Evolutionary conservation across 2,888 invertebrate species (phyloP).

Genomic region (Ophion ventricosus): DNA sequence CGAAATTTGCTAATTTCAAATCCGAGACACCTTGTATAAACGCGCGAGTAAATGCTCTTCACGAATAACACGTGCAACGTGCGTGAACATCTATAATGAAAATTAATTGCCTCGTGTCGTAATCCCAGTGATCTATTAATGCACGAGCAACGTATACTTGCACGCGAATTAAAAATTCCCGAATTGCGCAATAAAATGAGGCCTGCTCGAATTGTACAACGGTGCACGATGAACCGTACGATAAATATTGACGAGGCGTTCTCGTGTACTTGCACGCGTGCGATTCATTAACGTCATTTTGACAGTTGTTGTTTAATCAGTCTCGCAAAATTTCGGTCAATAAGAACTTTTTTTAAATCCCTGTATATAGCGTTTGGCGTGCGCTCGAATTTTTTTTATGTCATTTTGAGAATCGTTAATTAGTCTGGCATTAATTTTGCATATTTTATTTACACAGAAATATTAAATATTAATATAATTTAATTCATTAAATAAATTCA

Average conservation of each 20-base stretch:
- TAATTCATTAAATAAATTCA: too few species aligned
- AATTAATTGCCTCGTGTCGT: conserved; percentile 59
- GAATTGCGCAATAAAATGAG: conserved; percentile 44
- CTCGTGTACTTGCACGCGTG: neutral
- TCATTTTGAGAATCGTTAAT: too few species aligned
- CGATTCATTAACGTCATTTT: neutral
- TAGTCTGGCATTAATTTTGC: too few species aligned
- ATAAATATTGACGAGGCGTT: conserved; percentile 20
- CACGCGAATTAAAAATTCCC: conserved; percentile 46
- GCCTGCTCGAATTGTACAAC: conserved; percentile 30
- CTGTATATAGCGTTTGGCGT: too few species aligned
- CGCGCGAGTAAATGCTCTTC: neutral
- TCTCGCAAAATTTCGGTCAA: conserved; percentile 5
- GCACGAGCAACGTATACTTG: conserved; percentile 40
- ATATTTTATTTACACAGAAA: too few species aligned
- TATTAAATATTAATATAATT: too few species aligned
- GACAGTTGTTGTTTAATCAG: conserved; percentile 8
- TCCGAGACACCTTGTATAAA: neutral
- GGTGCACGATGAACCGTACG: conserved; percentile 12
- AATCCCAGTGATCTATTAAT: conserved; percentile 52
- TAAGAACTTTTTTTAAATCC: neutral
- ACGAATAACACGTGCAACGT: neutral
- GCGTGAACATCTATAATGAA: conserved; percentile 36
- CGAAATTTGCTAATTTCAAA: too few species aligned
- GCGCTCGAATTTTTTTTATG: too few species aligned